A percentile compares a stretch with the other conserved stretches of the same genome.
Evolutionary conservation across 2,888 invertebrate species (phyloP).

Genomic region (Nasonia oneida): DNA sequence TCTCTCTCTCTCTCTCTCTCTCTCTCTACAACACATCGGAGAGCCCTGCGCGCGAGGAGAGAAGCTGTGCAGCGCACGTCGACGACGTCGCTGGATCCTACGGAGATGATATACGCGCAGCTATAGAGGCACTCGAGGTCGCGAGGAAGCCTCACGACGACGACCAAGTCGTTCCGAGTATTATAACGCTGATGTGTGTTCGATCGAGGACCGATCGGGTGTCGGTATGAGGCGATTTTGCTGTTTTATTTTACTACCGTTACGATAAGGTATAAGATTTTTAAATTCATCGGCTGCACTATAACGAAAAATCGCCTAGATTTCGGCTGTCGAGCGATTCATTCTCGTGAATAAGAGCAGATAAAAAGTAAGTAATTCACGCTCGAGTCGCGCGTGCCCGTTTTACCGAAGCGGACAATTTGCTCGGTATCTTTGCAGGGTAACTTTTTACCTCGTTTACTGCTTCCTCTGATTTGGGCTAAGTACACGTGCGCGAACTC

Average conservation of each 20-base stretch:
- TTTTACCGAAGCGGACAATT: slow-evolving; percentile 10
- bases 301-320: no score
- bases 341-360: background rate
- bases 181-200: background rate
- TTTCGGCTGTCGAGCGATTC: no score
- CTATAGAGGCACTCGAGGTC: background rate
- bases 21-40: background rate
- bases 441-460: background rate
- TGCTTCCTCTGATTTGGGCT: background rate
- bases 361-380: background rate
- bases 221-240: slow-evolving; percentile 2
- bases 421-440: background rate
- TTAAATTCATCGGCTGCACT: background rate
- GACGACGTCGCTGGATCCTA: background rate
- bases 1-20: background rate
- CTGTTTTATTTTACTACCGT: background rate
- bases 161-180: background rate
- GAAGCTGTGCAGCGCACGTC: background rate
- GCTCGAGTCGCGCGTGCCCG: slow-evolving; percentile 1
- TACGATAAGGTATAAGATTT: background rate
- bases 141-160: background rate
- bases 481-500: background rate
- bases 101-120: background rate
- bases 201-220: slow-evolving; percentile 33
- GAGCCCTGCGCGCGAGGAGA: background rate